Evolutionary conservation across 1,140 invertebrate species (phyloP).

Genomic region (Vanessa atalanta): DNA sequence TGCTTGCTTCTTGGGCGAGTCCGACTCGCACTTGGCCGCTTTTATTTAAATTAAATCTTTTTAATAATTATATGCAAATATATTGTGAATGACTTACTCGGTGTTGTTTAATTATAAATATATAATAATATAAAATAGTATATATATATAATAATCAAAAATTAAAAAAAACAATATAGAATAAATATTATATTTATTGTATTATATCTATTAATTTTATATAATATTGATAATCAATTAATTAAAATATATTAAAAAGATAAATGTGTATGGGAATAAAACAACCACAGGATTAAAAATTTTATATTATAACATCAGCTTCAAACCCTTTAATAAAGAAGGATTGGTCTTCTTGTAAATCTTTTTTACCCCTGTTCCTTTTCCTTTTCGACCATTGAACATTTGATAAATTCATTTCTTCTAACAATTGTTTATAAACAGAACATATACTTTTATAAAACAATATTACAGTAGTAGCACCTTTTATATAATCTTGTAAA

Average conservation of each 20-base stretch:
- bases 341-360: constrained; percentile 49
- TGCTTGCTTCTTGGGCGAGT: too few relatives aligned
- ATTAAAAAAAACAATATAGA: too few relatives aligned
- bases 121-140: too few relatives aligned
- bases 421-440: constrained; percentile 50
- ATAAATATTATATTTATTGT: too few relatives aligned
- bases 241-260: not conserved
- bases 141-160: too few relatives aligned
- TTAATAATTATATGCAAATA: too few relatives aligned
- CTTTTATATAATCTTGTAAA: constrained; percentile 76
- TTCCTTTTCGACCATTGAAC: constrained; percentile 49
- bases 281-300: not conserved
- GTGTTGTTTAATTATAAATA: too few relatives aligned
- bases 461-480: constrained; percentile 77
- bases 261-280: not conserved
- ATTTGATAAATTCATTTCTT: constrained; percentile 53
- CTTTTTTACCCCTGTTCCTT: constrained; percentile 52
- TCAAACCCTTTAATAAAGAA: constrained; percentile 69
- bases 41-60: too few relatives aligned
- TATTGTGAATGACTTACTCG: too few relatives aligned
- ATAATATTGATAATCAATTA: too few relatives aligned
- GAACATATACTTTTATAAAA: constrained; percentile 68
- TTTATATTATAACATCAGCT: constrained; percentile 65
- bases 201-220: too few relatives aligned
- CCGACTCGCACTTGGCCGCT: too few relatives aligned